These are phyloP conservation scores for Tribolium madens DNA, from an alignment of 1,140 invertebrate genomes.

Conservation along the genomic window DNA sequence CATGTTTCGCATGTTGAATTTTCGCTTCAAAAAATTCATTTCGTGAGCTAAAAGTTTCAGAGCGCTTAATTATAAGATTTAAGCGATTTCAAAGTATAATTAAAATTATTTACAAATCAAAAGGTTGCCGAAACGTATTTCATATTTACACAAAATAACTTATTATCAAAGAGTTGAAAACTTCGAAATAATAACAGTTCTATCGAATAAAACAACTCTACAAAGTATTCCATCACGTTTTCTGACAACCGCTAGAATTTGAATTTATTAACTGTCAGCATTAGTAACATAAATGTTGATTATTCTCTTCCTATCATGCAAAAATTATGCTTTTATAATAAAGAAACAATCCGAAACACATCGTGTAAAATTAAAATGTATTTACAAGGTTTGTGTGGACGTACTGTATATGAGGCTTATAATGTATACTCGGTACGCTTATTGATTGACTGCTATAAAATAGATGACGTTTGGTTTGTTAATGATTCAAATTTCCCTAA, in stretches of 20 bases:
- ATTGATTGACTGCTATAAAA: constrained; percentile 26
- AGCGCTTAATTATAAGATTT: constrained; percentile 16
- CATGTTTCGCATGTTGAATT: constrained; percentile 20
- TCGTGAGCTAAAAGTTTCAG: constrained; percentile 1
- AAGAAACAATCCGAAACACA: not conserved
- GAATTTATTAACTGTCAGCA: constrained; percentile 18
- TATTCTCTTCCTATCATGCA: not conserved
- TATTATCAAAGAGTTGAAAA: not conserved
- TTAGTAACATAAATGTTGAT: not conserved
- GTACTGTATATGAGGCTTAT: too few relatives aligned
- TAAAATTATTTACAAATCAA: constrained; percentile 25
- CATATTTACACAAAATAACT: not conserved
- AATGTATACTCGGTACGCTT: not conserved
- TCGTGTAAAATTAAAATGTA: not conserved
- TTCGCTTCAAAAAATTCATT: constrained; percentile 15
- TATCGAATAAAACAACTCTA: not conserved
- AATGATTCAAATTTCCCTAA: constrained; percentile 31
- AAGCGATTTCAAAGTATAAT: constrained; percentile 28
- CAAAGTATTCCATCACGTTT: constrained; percentile 3
- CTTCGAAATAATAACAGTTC: not conserved
- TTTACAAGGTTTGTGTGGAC: too few relatives aligned
- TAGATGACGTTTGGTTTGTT: constrained; percentile 18
- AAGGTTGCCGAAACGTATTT: constrained; percentile 3
- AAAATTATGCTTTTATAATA: not conserved
- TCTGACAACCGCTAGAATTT: constrained; percentile 1